Percentiles rank a stretch among this genome's conserved stretches.
Conservation (phyloP, 2,113 vertebrate genomes). For the Arenaria interpres region DNA sequence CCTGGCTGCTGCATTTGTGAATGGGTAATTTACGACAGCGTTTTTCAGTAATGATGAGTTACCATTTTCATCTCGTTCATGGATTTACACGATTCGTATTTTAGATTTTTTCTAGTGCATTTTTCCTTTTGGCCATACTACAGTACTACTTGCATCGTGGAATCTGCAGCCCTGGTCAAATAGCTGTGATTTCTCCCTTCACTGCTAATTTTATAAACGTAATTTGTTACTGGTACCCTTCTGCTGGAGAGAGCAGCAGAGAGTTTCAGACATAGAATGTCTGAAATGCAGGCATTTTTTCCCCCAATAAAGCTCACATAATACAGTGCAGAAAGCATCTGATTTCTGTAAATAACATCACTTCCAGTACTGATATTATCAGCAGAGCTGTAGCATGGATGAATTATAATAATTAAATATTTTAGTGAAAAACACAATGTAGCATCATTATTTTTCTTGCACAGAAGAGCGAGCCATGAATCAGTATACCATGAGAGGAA, state of each 20-base stretch:
- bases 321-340: not conserved
- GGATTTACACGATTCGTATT: not conserved
- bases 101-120: not conserved
- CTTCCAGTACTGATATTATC: not conserved
- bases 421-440: not conserved
- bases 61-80: not conserved
- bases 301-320: not conserved
- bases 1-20: not conserved
- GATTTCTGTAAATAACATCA: not conserved
- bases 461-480: not conserved
- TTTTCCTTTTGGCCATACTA: not conserved
- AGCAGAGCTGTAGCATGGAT: not conserved
- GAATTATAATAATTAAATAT: not conserved
- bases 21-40: not conserved
- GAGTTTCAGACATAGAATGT: not conserved
- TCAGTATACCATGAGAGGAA: not conserved
- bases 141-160: not conserved
- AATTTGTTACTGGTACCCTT: not conserved
- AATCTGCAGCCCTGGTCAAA: not conserved
- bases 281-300: not conserved
- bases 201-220: not conserved
- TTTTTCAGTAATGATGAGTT: not conserved
- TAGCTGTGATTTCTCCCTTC: not conserved
- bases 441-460: not conserved
- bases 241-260: not conserved